Percentiles rank a stretch among this genome's conserved stretches.
These are phyloP conservation scores for Venturia canescens DNA, from an alignment of 1,140 invertebrate species.

Conservation along the genomic window DNA sequence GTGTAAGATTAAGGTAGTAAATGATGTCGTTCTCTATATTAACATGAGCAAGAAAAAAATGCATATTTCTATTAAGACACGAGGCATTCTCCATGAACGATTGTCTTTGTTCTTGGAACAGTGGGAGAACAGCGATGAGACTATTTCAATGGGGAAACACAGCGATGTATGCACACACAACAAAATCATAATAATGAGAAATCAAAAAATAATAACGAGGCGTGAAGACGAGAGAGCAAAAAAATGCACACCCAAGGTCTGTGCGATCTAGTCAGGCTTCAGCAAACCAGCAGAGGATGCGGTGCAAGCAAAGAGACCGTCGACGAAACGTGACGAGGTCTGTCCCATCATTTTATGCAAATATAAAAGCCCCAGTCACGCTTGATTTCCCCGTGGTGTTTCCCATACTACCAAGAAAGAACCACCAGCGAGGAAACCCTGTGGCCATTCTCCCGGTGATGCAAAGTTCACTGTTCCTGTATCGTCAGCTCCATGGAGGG, in stretches of 20 bases:
- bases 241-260: not conserved
- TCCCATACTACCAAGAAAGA: conserved; percentile 43
- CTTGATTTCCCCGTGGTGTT: conserved; percentile 76
- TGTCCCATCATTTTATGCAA: conserved; percentile 77
- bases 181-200: not conserved
- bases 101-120: too few relatives aligned
- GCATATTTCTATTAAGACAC: too few relatives aligned
- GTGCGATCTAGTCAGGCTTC: not conserved
- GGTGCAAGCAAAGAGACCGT: not conserved
- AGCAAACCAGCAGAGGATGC: not conserved
- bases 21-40: too few relatives aligned
- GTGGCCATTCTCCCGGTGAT: conserved; percentile 18
- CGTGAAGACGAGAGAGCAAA: not conserved
- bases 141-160: not conserved
- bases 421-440: conserved; percentile 10
- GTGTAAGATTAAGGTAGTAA: too few relatives aligned
- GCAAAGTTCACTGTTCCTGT: not conserved
- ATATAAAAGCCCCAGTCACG: conserved; percentile 72
- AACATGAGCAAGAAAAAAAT: too few relatives aligned
- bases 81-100: too few relatives aligned
- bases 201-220: conserved; percentile 8
- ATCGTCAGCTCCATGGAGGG: not conserved
- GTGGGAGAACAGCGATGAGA: not conserved
- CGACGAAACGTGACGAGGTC: conserved; percentile 51
- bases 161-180: not conserved